A percentile compares a stretch with the other conserved stretches of the same genome.
Evolutionary conservation across 2,888 invertebrate genomes (phyloP).

Genomic region (Tricholauxania praeusta): DNA sequence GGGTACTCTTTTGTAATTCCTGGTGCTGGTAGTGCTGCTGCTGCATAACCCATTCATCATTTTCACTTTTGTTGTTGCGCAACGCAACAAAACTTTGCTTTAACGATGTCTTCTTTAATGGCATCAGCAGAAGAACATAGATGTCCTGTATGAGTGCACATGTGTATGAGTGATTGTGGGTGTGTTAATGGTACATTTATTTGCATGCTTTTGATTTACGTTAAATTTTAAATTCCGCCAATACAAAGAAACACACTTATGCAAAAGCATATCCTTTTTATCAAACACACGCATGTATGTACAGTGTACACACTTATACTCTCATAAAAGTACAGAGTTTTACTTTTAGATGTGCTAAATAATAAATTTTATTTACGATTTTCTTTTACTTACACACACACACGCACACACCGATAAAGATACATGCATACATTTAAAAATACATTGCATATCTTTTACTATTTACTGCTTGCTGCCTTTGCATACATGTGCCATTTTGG

Average conservation of each 20-base stretch:
- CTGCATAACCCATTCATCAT: too few species aligned
- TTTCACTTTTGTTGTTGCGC: too few species aligned
- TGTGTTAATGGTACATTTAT: slow-evolving; percentile 18
- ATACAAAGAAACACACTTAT: slow-evolving; percentile 57
- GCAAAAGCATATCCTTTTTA: slow-evolving; percentile 59
- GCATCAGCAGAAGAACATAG: too few species aligned
- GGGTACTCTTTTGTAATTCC: too few species aligned
- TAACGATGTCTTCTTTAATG: too few species aligned
- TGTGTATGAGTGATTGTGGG: too few species aligned
- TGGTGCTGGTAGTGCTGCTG: too few species aligned
- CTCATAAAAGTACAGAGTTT: slow-evolving; percentile 15
- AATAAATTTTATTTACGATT: slow-evolving; percentile 5
- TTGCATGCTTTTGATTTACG: slow-evolving; percentile 27
- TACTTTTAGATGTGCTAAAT: slow-evolving; percentile 14
- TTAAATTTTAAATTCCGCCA: slow-evolving; percentile 16
- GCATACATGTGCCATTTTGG: too few species aligned
- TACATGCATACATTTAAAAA: neutral
- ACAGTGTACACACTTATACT: slow-evolving; percentile 23
- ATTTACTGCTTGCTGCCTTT: too few species aligned
- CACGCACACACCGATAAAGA: too few species aligned
- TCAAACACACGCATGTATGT: slow-evolving; percentile 46
- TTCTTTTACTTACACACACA: neutral
- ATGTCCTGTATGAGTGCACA: too few species aligned
- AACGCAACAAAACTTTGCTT: too few species aligned
- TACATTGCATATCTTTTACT: slow-evolving; percentile 3